Base-by-base conservation (phyloP, 2,888 invertebrate species). In the Byasa hedistus region DNA sequence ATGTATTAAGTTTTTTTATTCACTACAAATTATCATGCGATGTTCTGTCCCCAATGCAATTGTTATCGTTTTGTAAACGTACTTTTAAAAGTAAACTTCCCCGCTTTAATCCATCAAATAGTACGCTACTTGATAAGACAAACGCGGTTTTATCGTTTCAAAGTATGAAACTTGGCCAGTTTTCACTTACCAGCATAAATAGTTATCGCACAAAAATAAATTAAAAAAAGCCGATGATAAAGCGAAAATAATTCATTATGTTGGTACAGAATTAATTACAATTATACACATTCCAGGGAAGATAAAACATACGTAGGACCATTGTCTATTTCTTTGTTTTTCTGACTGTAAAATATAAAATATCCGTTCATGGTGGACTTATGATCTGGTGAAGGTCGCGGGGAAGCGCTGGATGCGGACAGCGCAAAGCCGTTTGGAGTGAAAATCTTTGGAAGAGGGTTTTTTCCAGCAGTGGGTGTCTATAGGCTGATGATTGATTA, bases 21-120 rank as follows among this genome's bases (percentile, higher is more conserved):
- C n/a, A 54, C 7, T n/a, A 22, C 7, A 54, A 23, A 15, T 54
- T 22, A 54, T 15, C 48, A 54, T 54, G 52, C 52, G 15, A 22
- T 54, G 22, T 54, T 54, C 15, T 23, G 23, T 15, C 22, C 1
- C 12, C 22, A 15, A 54, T 22, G 21, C 52, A 54, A 51, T 5
- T 21, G 52, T 54, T 54, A 23, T 54, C 23, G 12, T n/a, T 3
- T 21, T 54, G 52, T 54, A 54, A 32, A 51, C 10, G 32, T 51
- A 27, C 27, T 57, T 48, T 57, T 48, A 63, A 52, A 52, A 22
- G 32, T 15, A 5, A n/a, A 48, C 44, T 44, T 56, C 39, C n/a
- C 15, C 27, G 22, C 44, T 48, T 32, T 36, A 48, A 64, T 57
- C 57, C 51, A 64, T 64, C 64, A 64, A 57, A 52, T 64, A 48